Base-by-base conservation (phyloP, 64 coral and sea anemone species). In the Dendronephthya gigantea region DNA sequence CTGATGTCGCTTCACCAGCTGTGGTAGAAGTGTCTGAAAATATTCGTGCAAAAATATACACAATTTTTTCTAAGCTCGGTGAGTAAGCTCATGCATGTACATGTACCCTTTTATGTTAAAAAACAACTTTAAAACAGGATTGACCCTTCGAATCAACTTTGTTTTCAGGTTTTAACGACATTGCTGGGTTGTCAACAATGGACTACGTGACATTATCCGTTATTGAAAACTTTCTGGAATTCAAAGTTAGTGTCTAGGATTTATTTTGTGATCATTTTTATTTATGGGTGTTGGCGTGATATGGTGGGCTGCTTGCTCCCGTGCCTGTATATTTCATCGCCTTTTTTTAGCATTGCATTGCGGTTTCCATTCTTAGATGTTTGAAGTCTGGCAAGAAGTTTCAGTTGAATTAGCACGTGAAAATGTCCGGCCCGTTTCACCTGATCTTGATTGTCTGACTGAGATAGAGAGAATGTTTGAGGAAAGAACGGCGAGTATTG, bases 161-260 rank as follows among this genome's bases (percentile, higher is more conserved):
- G 81, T 88, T 65, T 16, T 31, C 40, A 98, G 95, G 95, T 82
- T 98, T 98, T 84, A 98, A 98, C 74, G 95, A 86, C 47, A 87
- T 98, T 87, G 92, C 95, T 84, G 95, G 95, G 32, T 82, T 98
- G 81, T 93, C 95, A 1, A 91, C 92, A 8, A 6, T 86, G 82
- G 95, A 98, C 83, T 98, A 98, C 32, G 90, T 98, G 7, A 98
- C 95, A 2, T 75, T 98, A 4, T 89, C 95, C 7, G 41, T 98
- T 23, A 93, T 98, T 39, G 95, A 98, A n/a, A 98, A 98, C 52
- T 98, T 93, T 69, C 86, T 98, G 30, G 95, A 98, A 47, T 98
- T 98, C 48, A 98, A 98, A 87, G 95, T 98, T 37, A 83, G 52
- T 25, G 0, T 31, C 43, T 22, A 30, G 35, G n/a, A n/a, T n/a